These are phyloP conservation scores for Dipus sagitta DNA, from an alignment of 2,797 vertebrate species.

Conservation along the genomic window DNA sequence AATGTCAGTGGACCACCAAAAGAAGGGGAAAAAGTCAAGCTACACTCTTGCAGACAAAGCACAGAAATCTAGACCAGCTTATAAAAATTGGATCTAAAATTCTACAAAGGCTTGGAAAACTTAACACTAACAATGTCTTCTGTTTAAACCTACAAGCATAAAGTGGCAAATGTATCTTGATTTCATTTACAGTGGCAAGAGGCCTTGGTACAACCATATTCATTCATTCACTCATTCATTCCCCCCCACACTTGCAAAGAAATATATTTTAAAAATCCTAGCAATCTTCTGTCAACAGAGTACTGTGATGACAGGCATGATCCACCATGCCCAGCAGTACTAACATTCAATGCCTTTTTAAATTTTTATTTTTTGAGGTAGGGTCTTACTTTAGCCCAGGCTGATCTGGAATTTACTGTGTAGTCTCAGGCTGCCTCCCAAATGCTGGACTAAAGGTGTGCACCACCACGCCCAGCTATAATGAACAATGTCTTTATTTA, in stretches of 20 bases:
- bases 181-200: no score
- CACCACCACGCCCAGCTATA: not conserved
- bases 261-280: no score
- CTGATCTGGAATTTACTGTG: no score
- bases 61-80: constrained; percentile 30
- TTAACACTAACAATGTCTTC: constrained; percentile 52
- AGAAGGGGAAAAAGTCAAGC: constrained; percentile 12
- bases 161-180: no score
- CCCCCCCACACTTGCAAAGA: no score
- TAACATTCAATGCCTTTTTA: not conserved
- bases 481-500: constrained; percentile 41
- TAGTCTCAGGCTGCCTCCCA: no score
- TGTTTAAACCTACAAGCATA: no score
- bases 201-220: no score
- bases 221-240: no score
- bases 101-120: constrained; percentile 43
- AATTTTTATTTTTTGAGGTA: no score
- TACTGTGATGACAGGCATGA: not conserved
- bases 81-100: constrained; percentile 33
- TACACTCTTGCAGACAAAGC: not conserved
- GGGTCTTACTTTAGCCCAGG: no score
- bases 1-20: constrained; percentile 44
- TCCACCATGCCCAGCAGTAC: not conserved
- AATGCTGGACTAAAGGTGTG: no score
- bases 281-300: not conserved